phyloP scores from a whole-genome alignment of 2,113 vertebrate species.

The Lathamus discolor region DNA sequence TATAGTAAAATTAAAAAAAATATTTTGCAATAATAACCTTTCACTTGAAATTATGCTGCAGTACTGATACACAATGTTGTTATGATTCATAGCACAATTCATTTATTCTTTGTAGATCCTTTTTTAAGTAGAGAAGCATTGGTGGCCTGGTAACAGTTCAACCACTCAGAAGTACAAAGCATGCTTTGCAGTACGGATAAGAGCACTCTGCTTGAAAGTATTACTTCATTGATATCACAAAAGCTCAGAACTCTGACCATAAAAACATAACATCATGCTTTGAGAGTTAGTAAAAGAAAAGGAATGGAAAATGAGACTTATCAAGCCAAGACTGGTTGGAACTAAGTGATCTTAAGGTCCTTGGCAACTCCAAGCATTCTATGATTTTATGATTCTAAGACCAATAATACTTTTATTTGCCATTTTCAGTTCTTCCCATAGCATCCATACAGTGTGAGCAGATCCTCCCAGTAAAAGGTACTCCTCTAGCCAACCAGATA shows the following conservation, averaged over 20 bases:
- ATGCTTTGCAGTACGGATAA: neutral
- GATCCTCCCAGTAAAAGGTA: neutral
- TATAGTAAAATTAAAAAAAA: neutral
- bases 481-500: neutral
- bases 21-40: neutral
- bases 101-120: neutral
- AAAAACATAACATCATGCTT: neutral
- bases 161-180: neutral
- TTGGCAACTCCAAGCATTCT: neutral
- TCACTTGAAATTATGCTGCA: neutral
- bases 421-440: neutral
- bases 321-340: neutral
- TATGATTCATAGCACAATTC: neutral
- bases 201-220: neutral
- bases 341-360: neutral
- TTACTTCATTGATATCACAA: neutral
- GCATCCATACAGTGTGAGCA: neutral
- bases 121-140: neutral
- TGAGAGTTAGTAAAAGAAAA: neutral
- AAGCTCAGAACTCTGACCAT: neutral
- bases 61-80: neutral
- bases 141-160: neutral
- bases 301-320: neutral
- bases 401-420: neutral
- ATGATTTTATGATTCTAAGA: neutral